A percentile compares a stretch with the other conserved stretches of the same genome.
phyloP scores from a whole-genome alignment of 2,888 invertebrate genomes.

The Agonum fuliginosum region DNA sequence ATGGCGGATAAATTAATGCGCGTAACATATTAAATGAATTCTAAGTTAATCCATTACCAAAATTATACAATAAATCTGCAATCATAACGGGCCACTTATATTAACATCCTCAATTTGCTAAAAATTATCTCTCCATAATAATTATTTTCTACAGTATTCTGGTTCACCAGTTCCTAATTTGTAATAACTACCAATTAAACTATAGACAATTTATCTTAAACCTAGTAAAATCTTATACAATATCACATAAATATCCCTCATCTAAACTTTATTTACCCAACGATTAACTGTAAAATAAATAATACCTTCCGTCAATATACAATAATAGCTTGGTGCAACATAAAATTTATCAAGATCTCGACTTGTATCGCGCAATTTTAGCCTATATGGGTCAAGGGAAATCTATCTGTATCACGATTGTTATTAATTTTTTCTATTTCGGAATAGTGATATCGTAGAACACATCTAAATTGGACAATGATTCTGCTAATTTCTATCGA shows the following conservation, averaged over 20 bases:
- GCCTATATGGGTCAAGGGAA: conserved; percentile 39
- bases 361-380: conserved; percentile 21
- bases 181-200: conserved; percentile 23
- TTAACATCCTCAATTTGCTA: not conserved
- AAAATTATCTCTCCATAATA: not conserved
- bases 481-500: conserved; percentile 42
- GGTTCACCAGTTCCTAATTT: conserved; percentile 30
- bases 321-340: conserved; percentile 37
- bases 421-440: conserved; percentile 37
- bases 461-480: conserved; percentile 50
- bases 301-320: conserved; percentile 43
- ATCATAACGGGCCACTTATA: conserved; percentile 23
- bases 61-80: not conserved
- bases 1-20: too few relatives aligned
- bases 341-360: conserved; percentile 45
- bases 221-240: conserved; percentile 25
- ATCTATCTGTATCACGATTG: conserved; percentile 47
- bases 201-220: conserved; percentile 6
- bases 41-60: too few relatives aligned
- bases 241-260: conserved; percentile 22
- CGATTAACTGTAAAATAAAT: conserved; percentile 44
- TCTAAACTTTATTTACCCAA: conserved; percentile 19
- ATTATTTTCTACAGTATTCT: conserved; percentile 10
- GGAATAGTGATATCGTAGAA: conserved; percentile 30
- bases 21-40: too few relatives aligned